Base-by-base conservation (phyloP, 2,113 vertebrate species). In the Scolopax mira region DNA sequence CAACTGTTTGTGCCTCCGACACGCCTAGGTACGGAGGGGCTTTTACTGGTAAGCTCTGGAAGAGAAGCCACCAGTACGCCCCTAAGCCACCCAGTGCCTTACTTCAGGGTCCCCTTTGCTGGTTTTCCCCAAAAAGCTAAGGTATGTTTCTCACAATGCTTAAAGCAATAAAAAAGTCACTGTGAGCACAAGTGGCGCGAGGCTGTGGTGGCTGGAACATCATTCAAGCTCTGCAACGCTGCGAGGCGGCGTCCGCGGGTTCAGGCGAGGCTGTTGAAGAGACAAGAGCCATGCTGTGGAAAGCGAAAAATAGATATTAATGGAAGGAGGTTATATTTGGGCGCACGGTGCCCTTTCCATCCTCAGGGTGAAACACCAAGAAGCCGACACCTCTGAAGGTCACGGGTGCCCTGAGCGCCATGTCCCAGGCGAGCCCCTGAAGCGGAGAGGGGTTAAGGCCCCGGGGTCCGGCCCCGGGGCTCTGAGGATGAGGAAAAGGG, bases 181-280 rank as follows among this genome's bases (percentile, higher is more conserved):
- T 8, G 61, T 30, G 12, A 39, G 73, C 57, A 15, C 1, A 11
- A 11, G n/a, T 2, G 16, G 4, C 0, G 8, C 55, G 1, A 25
- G n/a, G 78, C 22, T 3, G 28, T 5, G 51, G 51, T 0, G 69
- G 18, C 71, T 3, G 75, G 46, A 67, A 5, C 41, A 25, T 1
- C 10, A 4, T 13, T 10, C 66, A 0, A 9, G 79, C 79, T 7
- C 4, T 3, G 13, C 23, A 39, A 18, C 1, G 6, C 74, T 13
- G 42, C 15, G 1, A 4, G n/a, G 75, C 6, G 1, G 28, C 55
- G 1, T 10, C 27, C 30, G 1, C 0, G 0, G 42, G 42, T 58
- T 31, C 35, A 0, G 58, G 30, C 27, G 67, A 33, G 44, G 39
- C 62, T 11, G 52, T 0, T 0, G 49, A 6, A 18, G 44, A 1